Evolutionary conservation across 2,888 invertebrate genomes (phyloP), one percentile per base, ranked within the genome.

Genomic region (Thalpophila matura): DNA sequence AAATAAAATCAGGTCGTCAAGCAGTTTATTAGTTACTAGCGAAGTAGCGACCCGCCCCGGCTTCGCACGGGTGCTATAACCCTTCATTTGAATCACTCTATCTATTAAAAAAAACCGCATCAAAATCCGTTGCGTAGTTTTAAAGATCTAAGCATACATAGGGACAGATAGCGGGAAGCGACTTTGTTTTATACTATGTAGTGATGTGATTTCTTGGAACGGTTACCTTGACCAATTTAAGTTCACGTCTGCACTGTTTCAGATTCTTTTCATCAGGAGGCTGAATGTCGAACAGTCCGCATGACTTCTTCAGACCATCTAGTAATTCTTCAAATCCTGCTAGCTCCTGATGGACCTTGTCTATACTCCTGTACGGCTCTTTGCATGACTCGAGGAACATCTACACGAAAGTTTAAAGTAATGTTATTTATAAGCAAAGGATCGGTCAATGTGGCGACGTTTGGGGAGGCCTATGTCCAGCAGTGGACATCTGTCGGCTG

Each of bases 241-340:
- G 86, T 88, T 99, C 98, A 69, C 96, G 97, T 40, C 98, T 95
- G 60, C 97, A 97, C 58, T 95, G 94, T 77, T 97, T 97, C 16
- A 99, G 91, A 74, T 96, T 96, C 81, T 97, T 97, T 80, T 97
- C 97, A 83, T 99, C 99, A 0, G 98, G 97, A 7, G 98, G 96
- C 75, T 96, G 96, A 40, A 99, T 96, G 85, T 99, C 99, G 86
- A 99, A 99, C 60, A 99, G 95, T 24, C 95, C 92, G 0, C 98
- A 97, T 4, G 98, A 98, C 37, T 96, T 96, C 27, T 96, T 95
- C 16, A 99, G 89, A 5, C 94, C 94, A 0, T 95, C 91, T 83
- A 97, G 95, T 43, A 97, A 96, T 0, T 95, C 92, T 88, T 98
- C 98, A 77, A 98, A 96, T 0, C 90, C 92, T 0, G 84, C 42